Evolutionary conservation across 1,140 invertebrate genomes (phyloP), one percentile per base, ranked within the genome.

Genomic region (Caenorhabditis latens): DNA sequence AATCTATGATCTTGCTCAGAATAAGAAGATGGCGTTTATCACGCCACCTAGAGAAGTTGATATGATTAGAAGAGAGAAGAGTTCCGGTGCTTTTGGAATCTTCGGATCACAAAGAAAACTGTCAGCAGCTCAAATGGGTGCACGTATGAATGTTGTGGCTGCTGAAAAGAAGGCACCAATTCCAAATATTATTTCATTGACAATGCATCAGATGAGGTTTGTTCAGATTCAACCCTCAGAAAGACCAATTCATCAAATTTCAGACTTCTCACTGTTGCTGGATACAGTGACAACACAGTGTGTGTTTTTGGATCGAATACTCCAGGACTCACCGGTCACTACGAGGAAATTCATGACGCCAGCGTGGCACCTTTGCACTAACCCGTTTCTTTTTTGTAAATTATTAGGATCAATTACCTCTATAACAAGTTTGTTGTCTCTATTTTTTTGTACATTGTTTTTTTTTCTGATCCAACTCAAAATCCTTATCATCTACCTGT

Each of bases 121-220:
- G 13, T 71, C 65, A 0, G 7, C 43, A 4, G 46, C 46, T 48
- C 71, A 79, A 4, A 13, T 50, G 21, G 42, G 46, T 32, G 46
- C 40, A 21, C 50, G 14, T 24, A 50, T 50, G 71, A 13, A 19
- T 19, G 11, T 11, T 11, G 32, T 63, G 1, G 61, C 21, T 9
- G 24, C 19, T 11, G 32, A 24, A 21, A 32, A 32, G 24, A 32
- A 21, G 61, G 21, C 21, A 46, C 4, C 9, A 50, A 5, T 13
- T 13, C 71, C 71, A 43, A 79, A 14, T 2, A n/a, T 79, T 50
- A 13, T 79, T 21, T 79, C 71, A 16, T 32, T 79, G 71, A 79
- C 71, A 13, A 79, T 79, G 71, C 71, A 79, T 79, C 71, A 79
- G 24, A 79, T 79, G 71, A 79, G 71, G 71, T 79, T 4, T 46